A percentile compares a stretch with the other conserved stretches of the same genome.
These are phyloP conservation scores for Caenorhabditis sinica DNA, from an alignment of 2,888 invertebrate genomes.

Conservation along the genomic window DNA sequence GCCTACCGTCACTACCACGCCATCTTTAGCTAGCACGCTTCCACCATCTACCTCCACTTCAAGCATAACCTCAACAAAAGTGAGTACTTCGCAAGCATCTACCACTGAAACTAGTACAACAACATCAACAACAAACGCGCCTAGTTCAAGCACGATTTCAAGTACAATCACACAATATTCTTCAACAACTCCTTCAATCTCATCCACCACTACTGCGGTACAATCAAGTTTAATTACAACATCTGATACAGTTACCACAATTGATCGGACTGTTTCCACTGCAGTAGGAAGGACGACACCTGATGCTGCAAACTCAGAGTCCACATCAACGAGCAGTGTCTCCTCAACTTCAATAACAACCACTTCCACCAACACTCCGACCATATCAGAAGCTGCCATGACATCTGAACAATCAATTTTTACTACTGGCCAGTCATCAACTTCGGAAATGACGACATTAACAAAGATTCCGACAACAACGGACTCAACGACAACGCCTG, in stretches of 20 bases:
- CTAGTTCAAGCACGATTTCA: background rate
- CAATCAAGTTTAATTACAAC: too few relatives aligned
- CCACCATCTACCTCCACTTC: background rate
- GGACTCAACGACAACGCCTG: background rate
- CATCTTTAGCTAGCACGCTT: background rate
- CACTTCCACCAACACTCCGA: background rate
- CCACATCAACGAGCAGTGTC: background rate
- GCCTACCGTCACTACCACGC: background rate
- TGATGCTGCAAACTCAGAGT: too few relatives aligned
- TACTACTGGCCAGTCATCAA: background rate
- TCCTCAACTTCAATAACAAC: slow-evolving; percentile 2
- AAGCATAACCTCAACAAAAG: slow-evolving; percentile 13
- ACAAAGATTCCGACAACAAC: background rate
- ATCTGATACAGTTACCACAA: too few relatives aligned
- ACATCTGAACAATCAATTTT: background rate
- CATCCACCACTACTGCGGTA: background rate
- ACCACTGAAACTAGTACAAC: background rate
- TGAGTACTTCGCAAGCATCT: slow-evolving; percentile 25
- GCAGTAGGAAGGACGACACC: too few relatives aligned
- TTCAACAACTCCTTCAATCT: background rate
- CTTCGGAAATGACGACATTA: background rate
- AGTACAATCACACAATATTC: background rate
- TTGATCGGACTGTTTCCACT: too few relatives aligned
- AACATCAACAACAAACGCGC: background rate
- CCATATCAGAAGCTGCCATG: background rate